Conservation (phyloP, 1,140 invertebrate species). For the Hormaphis cornu region DNA sequence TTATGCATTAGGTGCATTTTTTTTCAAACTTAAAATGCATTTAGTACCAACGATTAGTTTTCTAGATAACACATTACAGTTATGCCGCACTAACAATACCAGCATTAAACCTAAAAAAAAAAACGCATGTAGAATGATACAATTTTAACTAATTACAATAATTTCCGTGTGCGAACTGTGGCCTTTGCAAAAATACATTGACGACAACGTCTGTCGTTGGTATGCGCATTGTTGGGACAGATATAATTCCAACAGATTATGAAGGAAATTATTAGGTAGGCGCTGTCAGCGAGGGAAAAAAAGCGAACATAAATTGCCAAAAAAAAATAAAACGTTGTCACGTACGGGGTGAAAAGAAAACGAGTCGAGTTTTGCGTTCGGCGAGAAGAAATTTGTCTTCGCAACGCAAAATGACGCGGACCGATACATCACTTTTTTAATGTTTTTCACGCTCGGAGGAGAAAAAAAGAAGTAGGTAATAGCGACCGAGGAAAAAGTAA, state of each 20-base stretch:
- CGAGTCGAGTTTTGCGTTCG: constrained; percentile 15
- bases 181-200: too few species aligned
- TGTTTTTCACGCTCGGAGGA: not conserved
- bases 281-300: not conserved
- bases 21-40: too few species aligned
- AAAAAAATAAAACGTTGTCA: constrained; percentile 21
- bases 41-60: too few species aligned
- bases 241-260: constrained; percentile 17
- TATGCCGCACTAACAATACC: too few species aligned
- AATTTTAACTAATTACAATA: too few species aligned
- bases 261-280: not conserved
- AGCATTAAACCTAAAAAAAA: too few species aligned
- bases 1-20: too few species aligned
- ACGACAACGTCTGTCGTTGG: too few species aligned
- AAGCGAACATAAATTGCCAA: not conserved
- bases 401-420: constrained; percentile 3
- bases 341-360: constrained; percentile 4
- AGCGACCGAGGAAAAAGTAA: constrained; percentile 7
- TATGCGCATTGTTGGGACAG: too few species aligned
- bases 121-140: too few species aligned
- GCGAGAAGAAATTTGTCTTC: constrained; percentile 13
- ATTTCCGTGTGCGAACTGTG: too few species aligned
- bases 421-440: constrained; percentile 31
- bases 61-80: too few species aligned
- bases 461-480: not conserved